Conservation (phyloP, 2,888 invertebrate species). For the Ectobius pallidus region DNA sequence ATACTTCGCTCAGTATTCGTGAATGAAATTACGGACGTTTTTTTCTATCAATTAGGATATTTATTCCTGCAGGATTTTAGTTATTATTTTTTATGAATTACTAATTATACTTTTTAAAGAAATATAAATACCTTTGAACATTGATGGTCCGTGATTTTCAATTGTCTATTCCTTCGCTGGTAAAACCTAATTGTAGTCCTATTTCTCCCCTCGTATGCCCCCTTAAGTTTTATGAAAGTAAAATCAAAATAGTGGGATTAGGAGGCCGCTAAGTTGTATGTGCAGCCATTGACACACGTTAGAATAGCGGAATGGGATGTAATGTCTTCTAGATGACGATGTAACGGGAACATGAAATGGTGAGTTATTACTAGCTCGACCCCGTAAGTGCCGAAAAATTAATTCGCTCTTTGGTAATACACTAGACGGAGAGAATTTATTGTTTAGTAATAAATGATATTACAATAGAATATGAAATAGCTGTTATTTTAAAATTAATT, state of each 20-base stretch:
- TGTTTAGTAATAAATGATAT: too few relatives aligned
- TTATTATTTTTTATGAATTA: too few relatives aligned
- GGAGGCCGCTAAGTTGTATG: neutral
- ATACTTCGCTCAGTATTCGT: too few relatives aligned
- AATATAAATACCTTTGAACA: too few relatives aligned
- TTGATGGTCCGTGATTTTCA: neutral
- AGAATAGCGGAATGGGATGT: neutral
- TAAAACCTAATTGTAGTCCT: too few relatives aligned
- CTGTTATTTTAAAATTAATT: too few relatives aligned
- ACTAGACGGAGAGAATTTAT: slow-evolving; percentile 17
- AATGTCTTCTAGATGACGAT: neutral
- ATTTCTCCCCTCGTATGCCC: neutral
- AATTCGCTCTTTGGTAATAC: slow-evolving; percentile 17
- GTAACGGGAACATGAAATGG: neutral
- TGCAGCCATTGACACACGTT: neutral
- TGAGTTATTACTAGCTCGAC: neutral
- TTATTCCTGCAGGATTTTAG: too few relatives aligned
- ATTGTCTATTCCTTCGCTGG: too few relatives aligned
- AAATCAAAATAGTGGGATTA: slow-evolving; percentile 14
- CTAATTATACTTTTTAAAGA: too few relatives aligned
- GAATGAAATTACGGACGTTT: too few relatives aligned
- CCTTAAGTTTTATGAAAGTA: neutral
- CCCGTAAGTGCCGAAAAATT: neutral
- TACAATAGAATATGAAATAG: too few relatives aligned
- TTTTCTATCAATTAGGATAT: too few relatives aligned